Conservation (phyloP, 2,113 vertebrate genomes). For the Garra rufa region DNA sequence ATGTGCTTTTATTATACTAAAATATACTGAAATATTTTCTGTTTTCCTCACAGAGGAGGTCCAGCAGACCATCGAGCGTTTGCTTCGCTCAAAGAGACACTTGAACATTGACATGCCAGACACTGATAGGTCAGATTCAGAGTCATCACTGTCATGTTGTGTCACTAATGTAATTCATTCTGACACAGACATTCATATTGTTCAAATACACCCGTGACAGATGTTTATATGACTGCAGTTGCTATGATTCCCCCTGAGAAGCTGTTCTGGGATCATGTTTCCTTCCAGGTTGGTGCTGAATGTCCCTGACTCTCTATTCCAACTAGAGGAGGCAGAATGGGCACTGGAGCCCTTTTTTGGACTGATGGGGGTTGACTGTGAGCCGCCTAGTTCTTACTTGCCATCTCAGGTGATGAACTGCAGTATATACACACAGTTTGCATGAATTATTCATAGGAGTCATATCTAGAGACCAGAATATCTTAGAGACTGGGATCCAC, state of each 20-base stretch:
- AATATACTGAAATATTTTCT: not conserved
- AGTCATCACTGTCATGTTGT: slow-evolving; percentile 2
- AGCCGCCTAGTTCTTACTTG: slow-evolving; percentile 73
- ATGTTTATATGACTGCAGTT: slow-evolving; percentile 1
- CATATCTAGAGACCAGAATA: not conserved
- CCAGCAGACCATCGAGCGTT: slow-evolving; percentile 78
- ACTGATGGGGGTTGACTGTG: slow-evolving; percentile 71
- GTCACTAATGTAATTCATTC: slow-evolving; percentile 19
- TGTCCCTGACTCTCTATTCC: slow-evolving; percentile 71
- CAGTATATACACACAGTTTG: not conserved
- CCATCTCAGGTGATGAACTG: slow-evolving; percentile 71
- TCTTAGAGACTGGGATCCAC: not conserved
- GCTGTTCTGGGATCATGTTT: slow-evolving; percentile 1
- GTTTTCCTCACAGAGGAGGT: slow-evolving; percentile 75
- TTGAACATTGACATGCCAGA: slow-evolving; percentile 76
- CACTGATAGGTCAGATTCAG: slow-evolving; percentile 72
- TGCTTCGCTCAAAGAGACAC: slow-evolving; percentile 70
- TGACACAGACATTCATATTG: not conserved
- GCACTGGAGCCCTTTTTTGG: slow-evolving; percentile 85
- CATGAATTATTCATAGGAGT: not conserved
- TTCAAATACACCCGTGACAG: not conserved
- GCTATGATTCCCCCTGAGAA: not conserved
- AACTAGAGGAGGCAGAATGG: slow-evolving; percentile 76
- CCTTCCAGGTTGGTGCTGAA: slow-evolving; percentile 68
- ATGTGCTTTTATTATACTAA: not conserved